phyloP scores from a whole-genome alignment of 2,797 vertebrate genomes.

The Oryzias sinensis region DNA sequence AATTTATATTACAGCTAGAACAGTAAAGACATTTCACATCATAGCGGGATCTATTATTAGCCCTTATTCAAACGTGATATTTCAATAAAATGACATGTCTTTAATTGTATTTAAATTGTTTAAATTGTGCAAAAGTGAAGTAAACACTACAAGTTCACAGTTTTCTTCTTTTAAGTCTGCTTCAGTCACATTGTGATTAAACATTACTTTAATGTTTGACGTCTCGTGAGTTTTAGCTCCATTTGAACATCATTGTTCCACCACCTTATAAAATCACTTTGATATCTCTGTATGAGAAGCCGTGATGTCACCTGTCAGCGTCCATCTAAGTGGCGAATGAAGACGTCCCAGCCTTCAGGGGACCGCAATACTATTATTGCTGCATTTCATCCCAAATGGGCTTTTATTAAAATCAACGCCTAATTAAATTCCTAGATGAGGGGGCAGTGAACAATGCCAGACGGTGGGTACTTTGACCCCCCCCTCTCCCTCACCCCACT shows the following conservation, averaged over 20 bases:
- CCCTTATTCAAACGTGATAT: too few species aligned
- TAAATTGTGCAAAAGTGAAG: neutral
- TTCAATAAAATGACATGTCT: too few species aligned
- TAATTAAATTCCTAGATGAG: slow-evolving; percentile 84
- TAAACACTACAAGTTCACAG: neutral
- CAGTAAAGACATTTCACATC: too few species aligned
- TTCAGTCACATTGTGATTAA: slow-evolving; percentile 34
- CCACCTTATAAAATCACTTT: slow-evolving; percentile 45
- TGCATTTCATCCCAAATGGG: slow-evolving; percentile 74
- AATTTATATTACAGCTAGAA: too few species aligned
- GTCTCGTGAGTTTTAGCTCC: slow-evolving; percentile 19
- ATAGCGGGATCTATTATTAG: too few species aligned
- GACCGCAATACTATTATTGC: slow-evolving; percentile 59
- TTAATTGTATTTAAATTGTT: neutral
- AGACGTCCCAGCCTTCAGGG: slow-evolving; percentile 64
- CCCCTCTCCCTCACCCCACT: slow-evolving; percentile 7
- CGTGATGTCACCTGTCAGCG: slow-evolving; percentile 66
- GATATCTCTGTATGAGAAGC: slow-evolving; percentile 48
- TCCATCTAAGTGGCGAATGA: slow-evolving; percentile 67
- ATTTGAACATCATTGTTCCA: slow-evolving; percentile 36
- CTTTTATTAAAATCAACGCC: slow-evolving; percentile 82
- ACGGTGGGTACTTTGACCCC: slow-evolving; percentile 79
- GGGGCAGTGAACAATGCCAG: slow-evolving; percentile 77
- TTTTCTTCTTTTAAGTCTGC: slow-evolving; percentile 19
- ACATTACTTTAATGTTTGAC: slow-evolving; percentile 30